These are phyloP conservation scores for Monochamus alternatus DNA, from an alignment of 2,888 invertebrate species.

Conservation along the genomic window DNA sequence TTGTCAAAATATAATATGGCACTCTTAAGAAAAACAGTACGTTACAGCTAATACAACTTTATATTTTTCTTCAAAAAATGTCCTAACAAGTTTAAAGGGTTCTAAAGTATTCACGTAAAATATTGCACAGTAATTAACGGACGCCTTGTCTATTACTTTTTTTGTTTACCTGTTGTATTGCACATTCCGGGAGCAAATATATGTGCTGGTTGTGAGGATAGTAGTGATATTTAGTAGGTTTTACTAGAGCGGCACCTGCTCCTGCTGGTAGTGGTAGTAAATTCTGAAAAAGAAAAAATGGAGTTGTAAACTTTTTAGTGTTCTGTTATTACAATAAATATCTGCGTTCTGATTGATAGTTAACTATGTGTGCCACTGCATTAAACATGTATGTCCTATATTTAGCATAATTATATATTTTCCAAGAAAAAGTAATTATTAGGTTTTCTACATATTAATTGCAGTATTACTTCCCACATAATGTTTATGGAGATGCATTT, in stretches of 20 bases:
- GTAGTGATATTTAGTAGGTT: conserved; percentile 94
- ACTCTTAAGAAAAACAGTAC: too few species aligned
- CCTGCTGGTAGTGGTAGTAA: conserved; percentile 79
- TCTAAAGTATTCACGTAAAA: too few species aligned
- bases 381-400: neutral
- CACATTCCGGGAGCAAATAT: conserved; percentile 93
- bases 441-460: neutral
- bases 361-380: too few species aligned
- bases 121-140: too few species aligned
- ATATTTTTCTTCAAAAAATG: too few species aligned
- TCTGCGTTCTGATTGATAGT: too few species aligned
- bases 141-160: too few species aligned
- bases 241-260: conserved; percentile 81
- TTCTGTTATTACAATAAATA: neutral
- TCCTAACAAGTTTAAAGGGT: too few species aligned
- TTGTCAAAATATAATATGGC: too few species aligned
- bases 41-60: too few species aligned
- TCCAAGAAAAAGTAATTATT: neutral
- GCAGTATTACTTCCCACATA: neutral
- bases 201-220: conserved; percentile 95
- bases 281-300: conserved; percentile 75
- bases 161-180: conserved; percentile 86
- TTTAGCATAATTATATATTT: neutral
- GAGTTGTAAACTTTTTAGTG: neutral
- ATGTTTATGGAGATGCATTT: neutral